phyloP scores from a whole-genome alignment of 2,888 invertebrate species.

The Ochropleura leucogaster region DNA sequence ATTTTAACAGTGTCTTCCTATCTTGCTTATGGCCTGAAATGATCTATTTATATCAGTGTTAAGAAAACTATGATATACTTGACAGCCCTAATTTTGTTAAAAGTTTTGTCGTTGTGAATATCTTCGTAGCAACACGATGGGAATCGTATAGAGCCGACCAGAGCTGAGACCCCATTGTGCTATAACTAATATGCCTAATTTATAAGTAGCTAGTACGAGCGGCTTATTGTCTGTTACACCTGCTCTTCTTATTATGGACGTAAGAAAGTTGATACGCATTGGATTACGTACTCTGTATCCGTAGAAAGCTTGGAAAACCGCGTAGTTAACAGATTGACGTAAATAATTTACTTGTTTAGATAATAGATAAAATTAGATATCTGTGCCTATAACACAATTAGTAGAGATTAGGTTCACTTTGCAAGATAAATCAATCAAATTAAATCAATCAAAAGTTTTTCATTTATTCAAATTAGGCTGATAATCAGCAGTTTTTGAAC shows the following conservation, averaged over 20 bases:
- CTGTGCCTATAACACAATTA: background rate
- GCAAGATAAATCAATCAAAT: too few species aligned
- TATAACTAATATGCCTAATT: constrained; percentile 63
- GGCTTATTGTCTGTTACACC: constrained; percentile 60
- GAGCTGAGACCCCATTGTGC: constrained; percentile 67
- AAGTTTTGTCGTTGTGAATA: constrained; percentile 56
- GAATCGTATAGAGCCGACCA: constrained; percentile 59
- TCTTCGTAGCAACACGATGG: constrained; percentile 67
- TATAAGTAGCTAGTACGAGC: constrained; percentile 53
- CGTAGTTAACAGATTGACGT: constrained; percentile 37
- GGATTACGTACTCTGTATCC: constrained; percentile 49
- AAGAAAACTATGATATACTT: background rate
- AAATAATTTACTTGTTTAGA: constrained; percentile 38
- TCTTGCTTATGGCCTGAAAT: constrained; percentile 13
- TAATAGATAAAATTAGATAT: constrained; percentile 6
- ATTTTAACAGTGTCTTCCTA: background rate
- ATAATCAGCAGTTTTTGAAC: too few species aligned
- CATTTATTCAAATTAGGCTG: too few species aligned
- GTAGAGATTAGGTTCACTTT: background rate
- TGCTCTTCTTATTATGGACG: constrained; percentile 54
- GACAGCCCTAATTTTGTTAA: constrained; percentile 53
- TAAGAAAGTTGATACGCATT: constrained; percentile 61
- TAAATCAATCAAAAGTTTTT: too few species aligned
- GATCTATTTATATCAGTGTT: background rate
- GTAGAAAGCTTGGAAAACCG: constrained; percentile 59